phyloP scores from a whole-genome alignment of 2,797 vertebrate genomes.

The Cossypha dichroa region DNA sequence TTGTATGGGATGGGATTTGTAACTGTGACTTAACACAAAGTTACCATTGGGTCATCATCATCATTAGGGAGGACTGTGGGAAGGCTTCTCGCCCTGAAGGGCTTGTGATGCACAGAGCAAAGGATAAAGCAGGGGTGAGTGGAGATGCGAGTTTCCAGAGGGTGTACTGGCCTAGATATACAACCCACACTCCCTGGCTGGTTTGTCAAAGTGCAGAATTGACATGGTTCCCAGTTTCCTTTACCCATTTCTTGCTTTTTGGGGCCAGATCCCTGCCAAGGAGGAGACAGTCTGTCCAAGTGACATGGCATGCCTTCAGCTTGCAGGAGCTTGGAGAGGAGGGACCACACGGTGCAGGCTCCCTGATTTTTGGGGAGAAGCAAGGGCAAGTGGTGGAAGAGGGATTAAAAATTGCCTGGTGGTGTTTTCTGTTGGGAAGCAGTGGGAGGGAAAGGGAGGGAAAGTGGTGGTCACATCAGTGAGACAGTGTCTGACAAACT shows the following conservation, averaged over 20 bases:
- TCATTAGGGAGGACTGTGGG: neutral
- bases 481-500: neutral
- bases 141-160: neutral
- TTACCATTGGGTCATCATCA: fast-evolving
- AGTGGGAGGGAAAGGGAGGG: neutral
- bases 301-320: neutral
- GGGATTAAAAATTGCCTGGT: neutral
- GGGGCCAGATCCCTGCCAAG: neutral
- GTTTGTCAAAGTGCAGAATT: neutral
- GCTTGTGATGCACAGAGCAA: neutral
- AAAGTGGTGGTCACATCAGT: neutral
- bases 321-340: neutral
- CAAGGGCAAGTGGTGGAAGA: neutral
- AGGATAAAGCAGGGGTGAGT: neutral
- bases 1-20: neutral
- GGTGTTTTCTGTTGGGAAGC: neutral
- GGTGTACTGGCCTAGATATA: neutral
- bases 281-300: neutral
- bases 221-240: neutral
- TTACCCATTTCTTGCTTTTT: neutral
- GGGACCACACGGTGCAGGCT: too few relatives aligned
- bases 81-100: neutral
- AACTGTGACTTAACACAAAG: neutral
- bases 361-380: neutral
- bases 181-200: neutral